Evolutionary conservation across 2,113 vertebrate genomes (phyloP), one percentile per base, ranked within the genome.

Genomic region (Sigmodon hispidus): DNA sequence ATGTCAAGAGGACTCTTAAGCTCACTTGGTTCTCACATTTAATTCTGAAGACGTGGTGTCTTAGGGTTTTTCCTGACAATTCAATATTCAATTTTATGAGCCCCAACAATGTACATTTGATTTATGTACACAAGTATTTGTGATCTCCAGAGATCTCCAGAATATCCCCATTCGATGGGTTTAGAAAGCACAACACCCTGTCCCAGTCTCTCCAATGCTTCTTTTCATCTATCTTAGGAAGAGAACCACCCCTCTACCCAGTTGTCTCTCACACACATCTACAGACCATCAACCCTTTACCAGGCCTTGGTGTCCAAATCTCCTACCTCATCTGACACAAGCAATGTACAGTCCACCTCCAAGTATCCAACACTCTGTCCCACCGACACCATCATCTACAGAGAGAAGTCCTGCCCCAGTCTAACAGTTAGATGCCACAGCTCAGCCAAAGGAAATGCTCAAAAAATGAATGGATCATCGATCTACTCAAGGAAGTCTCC

Each of bases 251-350:
- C 19, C 34, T 12, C 26, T 7, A 48, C 15, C 76, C 10, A 81
- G 4, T 5, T 16, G 26, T 45, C 63, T n/a, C 0, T n/a, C 19
- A 15, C 72, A 59, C 48, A 87, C 12, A 50, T 61, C 36, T 59
- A 26, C 5, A 63, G 5, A 17, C 0, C 6, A 16, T 4, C 19
- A 50, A 3, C 5, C 19, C 22, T 43, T 40, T 12, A 26, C 6
- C 19, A 11, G 31, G 7, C 22, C 55, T 65, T 55, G 17, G 7
- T 1, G 1, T 0, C 40, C 43, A 31, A 36, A 26, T 7, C 31
- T 80, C 9, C 7, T 2, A n/a, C 21, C 21, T 16, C 1, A 29
- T 8, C 52, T 5, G 16, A 4, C 43, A 7, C 21, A 57, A 77
- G 26, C 26, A 34, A 45, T n/a, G 7, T 24, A 65, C 79, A n/a